Evolutionary conservation across 2,888 invertebrate genomes (phyloP), one percentile per base, ranked within the genome.

Genomic region (Polydrusus cervinus): DNA sequence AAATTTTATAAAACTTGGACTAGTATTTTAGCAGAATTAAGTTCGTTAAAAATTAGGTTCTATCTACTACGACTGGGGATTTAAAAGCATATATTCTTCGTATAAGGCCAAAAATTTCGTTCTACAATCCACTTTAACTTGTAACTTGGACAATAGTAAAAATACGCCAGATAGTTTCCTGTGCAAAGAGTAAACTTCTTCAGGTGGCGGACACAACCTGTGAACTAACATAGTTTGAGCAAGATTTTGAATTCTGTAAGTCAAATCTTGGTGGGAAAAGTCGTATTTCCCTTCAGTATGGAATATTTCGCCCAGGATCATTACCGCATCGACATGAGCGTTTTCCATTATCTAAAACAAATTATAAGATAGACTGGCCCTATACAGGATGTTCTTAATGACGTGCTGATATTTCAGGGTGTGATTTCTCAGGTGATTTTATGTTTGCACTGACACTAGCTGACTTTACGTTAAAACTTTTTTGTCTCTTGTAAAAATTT

Each of bases 111-210:
- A 90, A 87, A 97, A 98, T 88, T 96, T 91, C n/a, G 91, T 90
- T 38, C 93, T 90, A 84, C 97, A 97, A 81, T 94, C 91, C 82
- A 98, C 90, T 81, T 91, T 91, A 0, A 95, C 93, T 82, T 93
- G 91, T 66, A 99, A 89, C 83, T 97, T 97, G 0, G 97, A 91
- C 84, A 97, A 97, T 0, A 99, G 89, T 25, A 99, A 88, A 87
- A 98, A 99, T 13, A 97, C 93, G 0, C 99, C 99, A 0, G 99
- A 97, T 60, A 99, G 89, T 88, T 99, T 99, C 74, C 99, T 91
- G 86, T 99, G 99, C 18, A 99, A 89, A 0, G 99, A 99, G 88
- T 99, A 99, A 80, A 97, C 96, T 88, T 99, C 99, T 87, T 99
- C 98, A 0, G 99, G 99, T 0, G 99, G 99, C 1, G 99, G 97